Percentiles rank a stretch among this genome's conserved stretches.
Conservation (phyloP, 2,888 invertebrate genomes). For the Nebria brevicollis region DNA sequence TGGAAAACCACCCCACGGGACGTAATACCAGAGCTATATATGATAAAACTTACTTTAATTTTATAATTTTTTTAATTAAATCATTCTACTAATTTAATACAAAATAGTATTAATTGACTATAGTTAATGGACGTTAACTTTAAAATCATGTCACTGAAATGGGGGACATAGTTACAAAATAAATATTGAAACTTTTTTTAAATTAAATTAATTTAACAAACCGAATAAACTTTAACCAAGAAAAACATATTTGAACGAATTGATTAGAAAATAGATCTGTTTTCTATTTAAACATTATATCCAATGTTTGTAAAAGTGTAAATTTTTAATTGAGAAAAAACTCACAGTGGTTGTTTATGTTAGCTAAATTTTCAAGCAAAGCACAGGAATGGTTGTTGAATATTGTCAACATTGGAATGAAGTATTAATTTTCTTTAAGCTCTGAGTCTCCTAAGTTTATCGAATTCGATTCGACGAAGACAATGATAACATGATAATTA, state of each 20-base stretch:
- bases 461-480: constrained; percentile 9
- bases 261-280: not conserved
- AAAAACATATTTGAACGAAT: not conserved
- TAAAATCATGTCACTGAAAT: too few species aligned
- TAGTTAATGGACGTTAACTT: too few species aligned
- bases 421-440: not conserved
- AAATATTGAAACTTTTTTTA: too few species aligned
- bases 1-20: too few species aligned
- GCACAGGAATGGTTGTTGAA: not conserved
- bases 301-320: not conserved
- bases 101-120: too few species aligned
- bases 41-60: too few species aligned
- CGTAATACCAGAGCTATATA: too few species aligned
- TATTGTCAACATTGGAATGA: not conserved
- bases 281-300: not conserved
- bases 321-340: not conserved
- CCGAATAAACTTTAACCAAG: too few species aligned
- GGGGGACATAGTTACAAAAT: too few species aligned
- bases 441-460: not conserved
- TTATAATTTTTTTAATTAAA: too few species aligned
- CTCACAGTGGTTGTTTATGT: not conserved
- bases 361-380: not conserved
- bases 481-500: constrained; percentile 39
- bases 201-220: too few species aligned
- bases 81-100: too few species aligned